Conservation (phyloP, 2,797 vertebrate genomes). For the Ispidina picta region DNA sequence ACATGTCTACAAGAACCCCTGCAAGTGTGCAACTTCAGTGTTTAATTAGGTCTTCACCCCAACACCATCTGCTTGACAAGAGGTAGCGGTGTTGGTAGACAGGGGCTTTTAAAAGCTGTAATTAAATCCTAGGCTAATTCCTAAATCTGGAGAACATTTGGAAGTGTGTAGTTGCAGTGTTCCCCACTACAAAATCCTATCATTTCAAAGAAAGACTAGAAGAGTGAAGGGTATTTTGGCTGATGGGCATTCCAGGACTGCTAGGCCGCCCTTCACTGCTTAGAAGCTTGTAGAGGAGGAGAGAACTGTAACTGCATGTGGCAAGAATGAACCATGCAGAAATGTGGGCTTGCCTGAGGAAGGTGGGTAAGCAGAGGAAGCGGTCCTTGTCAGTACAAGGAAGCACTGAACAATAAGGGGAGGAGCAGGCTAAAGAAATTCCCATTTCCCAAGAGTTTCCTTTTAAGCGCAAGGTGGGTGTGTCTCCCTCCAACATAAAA, state of each 20-base stretch:
- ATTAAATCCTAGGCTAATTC: not conserved
- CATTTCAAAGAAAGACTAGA: not conserved
- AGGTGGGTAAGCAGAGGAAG: slow-evolving; percentile 66
- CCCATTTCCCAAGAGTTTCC: slow-evolving; percentile 66
- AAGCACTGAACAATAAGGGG: slow-evolving; percentile 71
- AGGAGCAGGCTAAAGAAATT: slow-evolving; percentile 65
- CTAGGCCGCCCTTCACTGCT: not conserved
- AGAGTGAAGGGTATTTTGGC: not conserved
- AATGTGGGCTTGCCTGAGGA: slow-evolving; percentile 30
- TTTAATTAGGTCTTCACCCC: not conserved
- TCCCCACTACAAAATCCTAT: not conserved
- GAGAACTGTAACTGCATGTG: not conserved
- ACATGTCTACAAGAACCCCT: not conserved
- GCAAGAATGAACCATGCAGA: not conserved
- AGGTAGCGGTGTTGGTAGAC: not conserved
- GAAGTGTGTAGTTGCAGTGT: not conserved
- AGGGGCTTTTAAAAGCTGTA: not conserved
- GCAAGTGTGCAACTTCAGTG: not conserved
- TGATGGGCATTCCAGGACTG: not conserved
- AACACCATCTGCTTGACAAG: not conserved
- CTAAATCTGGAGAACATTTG: not conserved
- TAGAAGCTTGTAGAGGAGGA: not conserved
- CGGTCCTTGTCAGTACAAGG: slow-evolving; percentile 63
- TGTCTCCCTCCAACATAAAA: slow-evolving; percentile 46
- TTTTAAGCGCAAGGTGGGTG: slow-evolving; percentile 60